Conservation (phyloP, 2,888 invertebrate species). For the Marasmarcha lunaedactyla region DNA sequence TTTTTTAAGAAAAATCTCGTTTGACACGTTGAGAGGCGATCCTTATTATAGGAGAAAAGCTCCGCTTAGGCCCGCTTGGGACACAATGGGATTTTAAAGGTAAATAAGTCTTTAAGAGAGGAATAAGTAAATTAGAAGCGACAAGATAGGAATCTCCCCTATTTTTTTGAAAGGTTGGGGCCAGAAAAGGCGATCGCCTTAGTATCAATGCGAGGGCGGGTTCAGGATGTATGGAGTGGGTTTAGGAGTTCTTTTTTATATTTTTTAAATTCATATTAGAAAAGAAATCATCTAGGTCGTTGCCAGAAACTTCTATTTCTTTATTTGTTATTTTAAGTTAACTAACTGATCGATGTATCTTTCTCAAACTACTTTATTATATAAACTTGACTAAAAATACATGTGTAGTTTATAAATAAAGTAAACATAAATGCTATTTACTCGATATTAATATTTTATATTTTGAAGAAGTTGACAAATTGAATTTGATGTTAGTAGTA, state of each 20-base stretch:
- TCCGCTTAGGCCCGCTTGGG: conserved; percentile 46
- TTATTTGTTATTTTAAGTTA: no score
- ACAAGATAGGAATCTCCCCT: conserved; percentile 83
- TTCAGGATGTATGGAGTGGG: conserved; percentile 30
- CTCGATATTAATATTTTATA: no score
- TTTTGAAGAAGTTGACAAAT: not conserved
- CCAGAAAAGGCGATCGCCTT: conserved; percentile 64
- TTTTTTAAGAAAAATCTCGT: conserved; percentile 64
- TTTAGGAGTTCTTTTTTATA: no score
- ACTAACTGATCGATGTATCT: no score
- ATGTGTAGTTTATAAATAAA: no score
- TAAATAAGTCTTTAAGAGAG: conserved; percentile 81
- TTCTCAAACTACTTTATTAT: no score
- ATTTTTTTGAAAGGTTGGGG: conserved; percentile 61
- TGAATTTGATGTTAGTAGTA: no score
- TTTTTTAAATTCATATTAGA: no score
- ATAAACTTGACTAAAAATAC: no score
- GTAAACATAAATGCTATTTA: no score
- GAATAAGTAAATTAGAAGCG: conserved; percentile 85
- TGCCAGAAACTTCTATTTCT: no score
- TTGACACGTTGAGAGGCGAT: conserved; percentile 57
- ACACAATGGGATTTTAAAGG: conserved; percentile 72
- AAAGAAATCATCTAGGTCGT: no score
- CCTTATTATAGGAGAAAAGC: conserved; percentile 49
- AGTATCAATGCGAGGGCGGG: conserved; percentile 29